A percentile compares a stretch with the other conserved stretches of the same genome.
Evolutionary conservation across 2,113 vertebrate species (phyloP).

Genomic region (Cebus imitator): DNA sequence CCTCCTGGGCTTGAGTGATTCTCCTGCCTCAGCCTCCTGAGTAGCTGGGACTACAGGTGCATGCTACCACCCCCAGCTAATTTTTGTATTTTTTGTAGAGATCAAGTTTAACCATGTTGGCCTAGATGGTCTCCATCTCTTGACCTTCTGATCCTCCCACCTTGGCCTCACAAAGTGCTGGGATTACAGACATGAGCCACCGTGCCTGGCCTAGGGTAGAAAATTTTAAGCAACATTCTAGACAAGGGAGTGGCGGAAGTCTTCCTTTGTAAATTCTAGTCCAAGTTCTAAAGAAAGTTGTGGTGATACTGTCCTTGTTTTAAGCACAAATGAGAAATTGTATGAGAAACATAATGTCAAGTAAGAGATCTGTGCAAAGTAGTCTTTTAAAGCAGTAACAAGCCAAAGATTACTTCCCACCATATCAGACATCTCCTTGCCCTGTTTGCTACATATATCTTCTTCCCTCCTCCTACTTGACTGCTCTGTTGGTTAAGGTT

Average conservation of each 20-base stretch:
- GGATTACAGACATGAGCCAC: too few species aligned
- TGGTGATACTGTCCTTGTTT: background rate
- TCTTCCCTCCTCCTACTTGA: background rate
- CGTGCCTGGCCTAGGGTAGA: too few species aligned
- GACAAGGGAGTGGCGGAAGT: background rate
- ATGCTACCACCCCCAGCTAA: too few species aligned
- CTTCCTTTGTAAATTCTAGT: conserved; percentile 20
- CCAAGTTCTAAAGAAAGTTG: background rate
- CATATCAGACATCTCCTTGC: background rate
- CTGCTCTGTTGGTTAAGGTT: background rate
- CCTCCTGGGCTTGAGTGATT: too few species aligned
- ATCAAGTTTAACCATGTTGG: too few species aligned
- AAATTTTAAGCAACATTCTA: background rate
- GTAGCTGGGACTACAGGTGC: too few species aligned
- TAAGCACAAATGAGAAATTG: background rate
- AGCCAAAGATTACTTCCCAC: background rate
- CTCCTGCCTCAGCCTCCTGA: too few species aligned
- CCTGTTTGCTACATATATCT: background rate
- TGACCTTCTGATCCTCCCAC: too few species aligned
- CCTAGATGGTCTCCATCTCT: too few species aligned
- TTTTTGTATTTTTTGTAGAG: too few species aligned
- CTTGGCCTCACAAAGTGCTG: too few species aligned
- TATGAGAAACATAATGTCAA: background rate
- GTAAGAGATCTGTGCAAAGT: background rate
- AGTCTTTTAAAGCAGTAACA: background rate